Evolutionary conservation across 92 coral and sea anemone species (phyloP), one percentile per base, ranked within the genome.

Genomic region (Porites divaricata): DNA sequence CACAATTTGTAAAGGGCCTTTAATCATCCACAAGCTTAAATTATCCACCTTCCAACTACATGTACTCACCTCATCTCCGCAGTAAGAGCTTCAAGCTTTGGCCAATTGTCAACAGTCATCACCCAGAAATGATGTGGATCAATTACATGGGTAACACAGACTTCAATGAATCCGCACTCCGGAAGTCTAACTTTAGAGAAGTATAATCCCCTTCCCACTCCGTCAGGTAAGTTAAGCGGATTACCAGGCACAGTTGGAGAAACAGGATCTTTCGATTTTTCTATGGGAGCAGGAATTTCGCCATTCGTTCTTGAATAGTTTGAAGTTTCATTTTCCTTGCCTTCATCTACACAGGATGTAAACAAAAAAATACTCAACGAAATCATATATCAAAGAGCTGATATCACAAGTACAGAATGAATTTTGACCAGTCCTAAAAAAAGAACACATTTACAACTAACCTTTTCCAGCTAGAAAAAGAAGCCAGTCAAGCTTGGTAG

Each of bases 401-500:
- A 54, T 15, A 54, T 15, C 16, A 15, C 5, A 54, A 12, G 59
- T 1, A 41, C 25, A 15, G 10, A 66, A 66, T 1, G 48, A 11
- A 54, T 54, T 11, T 54, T 54, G 17, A 54, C 54, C 20, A 35
- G 7, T 3, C 45, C 4, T 35, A 35, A 35, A 35, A 35, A 35
- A 35, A 35, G 45, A 35, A 35, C 45, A 35, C 45, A 35, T 35
- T 35, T 35, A 35, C 45, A 19, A 54, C 61, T 35, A 23, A 79
- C 84, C 84, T 17, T 79, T 68, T 79, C 64, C 26, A 51, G 53
- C 86, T 3, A 61, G 19, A 70, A 82, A 89, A 63, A 96, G 83
- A 87, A 95, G 91, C 99, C 99, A 96, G 87, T 96, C 99, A 26
- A 98, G 92, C 54, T 90, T 90, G 67, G 95, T 91, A 48, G 99